phyloP scores from a whole-genome alignment of 2,113 vertebrate species.

The Strigops habroptila region DNA sequence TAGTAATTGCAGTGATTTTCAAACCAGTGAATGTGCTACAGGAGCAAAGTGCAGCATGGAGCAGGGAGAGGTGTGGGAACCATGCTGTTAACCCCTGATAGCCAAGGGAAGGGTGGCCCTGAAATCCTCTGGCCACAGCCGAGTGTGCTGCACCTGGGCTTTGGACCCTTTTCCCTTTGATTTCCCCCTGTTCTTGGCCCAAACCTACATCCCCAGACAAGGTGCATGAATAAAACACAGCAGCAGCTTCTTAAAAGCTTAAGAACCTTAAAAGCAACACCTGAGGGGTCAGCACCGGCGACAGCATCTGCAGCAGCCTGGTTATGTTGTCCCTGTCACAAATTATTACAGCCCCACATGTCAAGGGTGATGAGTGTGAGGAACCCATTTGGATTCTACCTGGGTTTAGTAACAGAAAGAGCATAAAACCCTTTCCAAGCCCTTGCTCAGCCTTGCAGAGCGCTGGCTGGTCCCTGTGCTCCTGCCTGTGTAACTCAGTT shows the following conservation, averaged over 20 bases:
- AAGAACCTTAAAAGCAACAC: background rate
- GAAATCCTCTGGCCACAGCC: background rate
- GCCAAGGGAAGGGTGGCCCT: background rate
- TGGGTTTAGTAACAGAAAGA: background rate
- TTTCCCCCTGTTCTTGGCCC: background rate
- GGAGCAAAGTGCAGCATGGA: background rate
- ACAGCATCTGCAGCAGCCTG: background rate
- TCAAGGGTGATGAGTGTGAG: rapidly evolving
- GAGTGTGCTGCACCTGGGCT: rapidly evolving
- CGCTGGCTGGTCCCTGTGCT: background rate
- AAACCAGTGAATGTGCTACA: background rate
- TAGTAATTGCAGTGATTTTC: background rate
- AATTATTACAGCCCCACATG: rapidly evolving
- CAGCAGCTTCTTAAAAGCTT: background rate
- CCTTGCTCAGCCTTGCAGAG: background rate
- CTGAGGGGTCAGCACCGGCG: rapidly evolving
- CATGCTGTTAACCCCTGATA: background rate
- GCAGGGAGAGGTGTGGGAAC: background rate
- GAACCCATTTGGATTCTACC: background rate
- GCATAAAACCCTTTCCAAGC: background rate
- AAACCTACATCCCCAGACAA: background rate
- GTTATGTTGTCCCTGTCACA: background rate
- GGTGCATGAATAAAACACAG: background rate
- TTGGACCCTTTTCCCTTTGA: background rate
- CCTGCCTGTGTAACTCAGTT: background rate